A percentile compares a stretch with the other conserved stretches of the same genome.
These are phyloP conservation scores for Plebejus melissa DNA, from an alignment of 2,888 invertebrate species.

Conservation along the genomic window DNA sequence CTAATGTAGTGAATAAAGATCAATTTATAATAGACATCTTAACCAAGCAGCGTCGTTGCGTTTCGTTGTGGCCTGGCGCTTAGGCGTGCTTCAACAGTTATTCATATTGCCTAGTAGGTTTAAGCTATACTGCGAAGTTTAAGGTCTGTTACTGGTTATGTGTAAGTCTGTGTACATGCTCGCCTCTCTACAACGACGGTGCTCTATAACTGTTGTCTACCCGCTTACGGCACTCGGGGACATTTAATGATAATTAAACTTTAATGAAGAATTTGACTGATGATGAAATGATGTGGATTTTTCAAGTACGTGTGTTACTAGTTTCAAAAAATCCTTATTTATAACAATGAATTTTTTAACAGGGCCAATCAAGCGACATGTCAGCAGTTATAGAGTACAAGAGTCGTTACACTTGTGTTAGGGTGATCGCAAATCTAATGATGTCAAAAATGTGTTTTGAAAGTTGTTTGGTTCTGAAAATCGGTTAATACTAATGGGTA, in stretches of 20 bases:
- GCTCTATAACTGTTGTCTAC: not conserved
- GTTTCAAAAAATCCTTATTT: no score
- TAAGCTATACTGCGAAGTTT: conserved; percentile 17
- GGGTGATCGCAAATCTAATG: not conserved
- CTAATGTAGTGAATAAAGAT: not conserved
- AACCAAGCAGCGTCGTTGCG: not conserved
- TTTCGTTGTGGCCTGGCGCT: not conserved
- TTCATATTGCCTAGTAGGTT: conserved; percentile 25
- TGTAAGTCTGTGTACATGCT: conserved; percentile 18
- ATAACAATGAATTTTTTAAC: no score
- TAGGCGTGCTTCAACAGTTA: conserved; percentile 28
- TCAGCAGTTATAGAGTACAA: not conserved
- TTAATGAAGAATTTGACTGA: no score
- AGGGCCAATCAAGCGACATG: not conserved
- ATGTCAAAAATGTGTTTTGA: not conserved
- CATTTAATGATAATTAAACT: no score
- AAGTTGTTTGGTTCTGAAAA: not conserved
- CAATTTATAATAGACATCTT: no score
- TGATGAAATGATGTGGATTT: no score
- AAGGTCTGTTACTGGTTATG: conserved; percentile 2
- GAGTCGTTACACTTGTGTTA: not conserved
- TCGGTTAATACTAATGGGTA: not conserved
- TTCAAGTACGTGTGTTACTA: no score
- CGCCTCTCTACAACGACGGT: conserved; percentile 19
- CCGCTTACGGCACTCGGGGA: not conserved